Evolutionary conservation across 2,888 invertebrate species (phyloP), one percentile per base, ranked within the genome.

Genomic region (Mechanitis mazaeus): DNA sequence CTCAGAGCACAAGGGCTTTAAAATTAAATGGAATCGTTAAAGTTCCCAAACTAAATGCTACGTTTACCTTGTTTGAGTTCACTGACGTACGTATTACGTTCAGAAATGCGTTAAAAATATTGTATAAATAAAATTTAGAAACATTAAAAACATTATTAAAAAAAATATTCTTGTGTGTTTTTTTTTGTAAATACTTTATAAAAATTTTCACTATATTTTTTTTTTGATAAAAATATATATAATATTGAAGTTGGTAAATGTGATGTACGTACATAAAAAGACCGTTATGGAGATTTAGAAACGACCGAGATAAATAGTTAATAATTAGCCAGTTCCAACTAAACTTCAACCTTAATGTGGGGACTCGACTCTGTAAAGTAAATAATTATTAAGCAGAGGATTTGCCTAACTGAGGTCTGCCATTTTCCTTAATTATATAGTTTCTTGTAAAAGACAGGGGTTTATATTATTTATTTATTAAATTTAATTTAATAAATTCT

Each of bases 1-100:
- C 72, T 75, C 72, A 71, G 65, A 65, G 71, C 68, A 72, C 72
- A 74, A 73, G 73, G 72, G 72, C 69, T 61, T 78, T 75, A 75
- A 80, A 83, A 83, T 83, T 81, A 81, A 81, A 79, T 74, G 72
- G 75, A 79, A 79, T 80, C 74, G 77, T 78, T 81, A 76, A 81
- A 77, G 75, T 76, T 73, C 67, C 67, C 71, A 71, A 78, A 80
- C 76, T 81, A 75, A 73, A 75, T 75, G 60, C 63, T 65, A 68
- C 54, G 55, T 62, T 59, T 59, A 67, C 60, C 54, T 63, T 60
- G 35, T 42, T 9, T 9, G 42, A 7, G 42, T 42, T 42, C 42
- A 42, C 42, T 42, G 2, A 42, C 6, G 42, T 9, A 42, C 42
- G 6, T 42, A 42, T 42, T 42, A 42, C 42, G 42, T 35, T 35